Conservation (phyloP, 2,113 vertebrate species). For the Cephalopterus ornatus region DNA sequence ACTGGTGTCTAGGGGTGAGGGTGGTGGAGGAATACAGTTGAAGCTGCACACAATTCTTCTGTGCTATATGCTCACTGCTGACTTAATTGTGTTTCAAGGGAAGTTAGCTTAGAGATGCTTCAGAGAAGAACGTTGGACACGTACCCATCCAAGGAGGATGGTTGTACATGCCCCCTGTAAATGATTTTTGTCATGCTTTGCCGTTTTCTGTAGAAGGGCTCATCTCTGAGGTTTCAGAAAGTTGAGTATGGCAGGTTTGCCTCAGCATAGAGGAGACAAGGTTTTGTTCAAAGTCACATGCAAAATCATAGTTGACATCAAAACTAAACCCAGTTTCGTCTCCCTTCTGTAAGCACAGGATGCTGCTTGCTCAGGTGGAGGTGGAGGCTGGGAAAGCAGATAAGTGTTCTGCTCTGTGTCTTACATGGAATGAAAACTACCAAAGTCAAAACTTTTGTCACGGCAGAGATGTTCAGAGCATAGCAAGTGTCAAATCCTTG, state of each 20-base stretch:
- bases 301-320: background rate
- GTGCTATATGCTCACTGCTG: background rate
- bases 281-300: background rate
- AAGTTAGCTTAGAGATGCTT: background rate
- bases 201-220: background rate
- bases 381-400: background rate
- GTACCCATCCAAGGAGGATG: background rate
- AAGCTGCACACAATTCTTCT: background rate
- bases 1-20: background rate
- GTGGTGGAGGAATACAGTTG: background rate
- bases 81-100: background rate
- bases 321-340: background rate
- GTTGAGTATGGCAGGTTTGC: background rate
- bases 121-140: background rate
- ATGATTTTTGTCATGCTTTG: background rate
- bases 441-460: background rate
- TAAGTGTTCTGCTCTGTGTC: background rate
- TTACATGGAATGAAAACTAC: background rate
- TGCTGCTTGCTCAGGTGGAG: background rate
- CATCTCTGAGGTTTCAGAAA: background rate
- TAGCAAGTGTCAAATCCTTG: background rate
- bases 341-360: background rate
- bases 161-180: rapidly evolving
- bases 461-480: background rate
- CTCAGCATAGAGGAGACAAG: background rate